Evolutionary conservation across 2,888 invertebrate genomes (phyloP), one percentile per base, ranked within the genome.

Genomic region (Microchrysa polita): DNA sequence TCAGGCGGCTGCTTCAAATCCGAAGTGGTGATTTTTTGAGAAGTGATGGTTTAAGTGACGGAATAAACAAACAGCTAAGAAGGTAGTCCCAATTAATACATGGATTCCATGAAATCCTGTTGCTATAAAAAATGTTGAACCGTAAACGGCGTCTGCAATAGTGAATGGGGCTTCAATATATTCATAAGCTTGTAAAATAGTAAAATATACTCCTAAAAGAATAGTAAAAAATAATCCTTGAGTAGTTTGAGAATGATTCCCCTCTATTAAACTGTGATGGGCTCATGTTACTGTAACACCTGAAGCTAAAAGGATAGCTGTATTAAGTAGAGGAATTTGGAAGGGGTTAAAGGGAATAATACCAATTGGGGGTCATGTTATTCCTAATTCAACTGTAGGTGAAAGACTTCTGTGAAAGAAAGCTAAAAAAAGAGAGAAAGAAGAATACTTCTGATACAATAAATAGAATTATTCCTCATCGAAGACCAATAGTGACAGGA

Each of bases 41-140:
- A 89, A 89, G 77, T 89, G 88, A 65, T 83, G 82, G 74, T 81
- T 82, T 77, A 82, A 78, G 73, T 86, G 82, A 22, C 89, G 89
- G 22, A 87, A 75, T 79, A 88, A 81, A 81, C 87, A 87, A 71
- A 87, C 79, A 78, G 82, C 72, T 79, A 90, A 79, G 79, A 90
- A 90, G 22, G 85, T 82, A 23, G 87, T 86, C 77, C 89, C 90
- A 81, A 90, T 88, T 79, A 92, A 85, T 59, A 92, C 91, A 86
- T 92, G 92, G 69, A 92, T 16, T 2, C 92, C 92, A 81, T 93
- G 92, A 44, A 93, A 92, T 83, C 92, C 92, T 74, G 92, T 93
- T 73, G 90, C 88, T 81, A 92, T 86, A 87, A 89, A 92, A 85
- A 92, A 93, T 60, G 88, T 87, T 67, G 90, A 88, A 0, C 92